Percentiles rank a stretch among this genome's conserved stretches.
These are phyloP conservation scores for Cochlearius cochlearius DNA, from an alignment of 2,113 vertebrate genomes.

Conservation along the genomic window DNA sequence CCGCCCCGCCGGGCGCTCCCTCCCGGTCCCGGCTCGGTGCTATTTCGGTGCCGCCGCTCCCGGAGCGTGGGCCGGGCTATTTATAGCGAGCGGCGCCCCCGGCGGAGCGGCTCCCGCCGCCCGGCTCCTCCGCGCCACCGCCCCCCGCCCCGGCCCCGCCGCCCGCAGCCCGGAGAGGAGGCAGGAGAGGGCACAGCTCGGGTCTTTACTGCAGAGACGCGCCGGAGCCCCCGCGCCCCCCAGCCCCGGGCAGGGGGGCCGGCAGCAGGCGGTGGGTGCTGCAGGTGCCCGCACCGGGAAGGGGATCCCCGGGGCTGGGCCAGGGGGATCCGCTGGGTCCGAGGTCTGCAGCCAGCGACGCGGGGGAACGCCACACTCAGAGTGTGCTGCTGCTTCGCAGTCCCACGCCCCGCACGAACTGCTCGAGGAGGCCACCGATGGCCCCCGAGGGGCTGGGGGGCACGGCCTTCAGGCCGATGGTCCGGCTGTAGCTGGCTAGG, in stretches of 20 bases:
- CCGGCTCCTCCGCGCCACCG: not conserved
- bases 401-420: constrained; percentile 92
- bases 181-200: constrained; percentile 1
- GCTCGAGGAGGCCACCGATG: constrained; percentile 93
- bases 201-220: constrained; percentile 22
- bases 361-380: constrained; percentile 51
- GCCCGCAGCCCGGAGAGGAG: not conserved
- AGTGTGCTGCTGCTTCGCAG: constrained; percentile 85
- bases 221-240: not conserved
- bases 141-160: not conserved
- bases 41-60: constrained; percentile 6
- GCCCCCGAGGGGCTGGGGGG: constrained; percentile 87
- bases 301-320: not conserved
- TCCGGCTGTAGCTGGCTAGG: constrained; percentile 90
- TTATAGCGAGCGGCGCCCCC: not conserved
- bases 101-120: not conserved
- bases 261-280: not conserved
- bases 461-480: constrained; percentile 86
- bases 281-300: not conserved
- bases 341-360: not conserved
- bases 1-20: not conserved
- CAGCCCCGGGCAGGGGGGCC: not conserved
- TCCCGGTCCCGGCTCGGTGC: not conserved
- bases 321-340: not conserved
- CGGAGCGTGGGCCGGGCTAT: constrained; percentile 20